Percentiles rank a stretch among this genome's conserved stretches.
These are phyloP conservation scores for Diadumene lineata DNA, from an alignment of 92 coral and sea anemone genomes.

Conservation along the genomic window DNA sequence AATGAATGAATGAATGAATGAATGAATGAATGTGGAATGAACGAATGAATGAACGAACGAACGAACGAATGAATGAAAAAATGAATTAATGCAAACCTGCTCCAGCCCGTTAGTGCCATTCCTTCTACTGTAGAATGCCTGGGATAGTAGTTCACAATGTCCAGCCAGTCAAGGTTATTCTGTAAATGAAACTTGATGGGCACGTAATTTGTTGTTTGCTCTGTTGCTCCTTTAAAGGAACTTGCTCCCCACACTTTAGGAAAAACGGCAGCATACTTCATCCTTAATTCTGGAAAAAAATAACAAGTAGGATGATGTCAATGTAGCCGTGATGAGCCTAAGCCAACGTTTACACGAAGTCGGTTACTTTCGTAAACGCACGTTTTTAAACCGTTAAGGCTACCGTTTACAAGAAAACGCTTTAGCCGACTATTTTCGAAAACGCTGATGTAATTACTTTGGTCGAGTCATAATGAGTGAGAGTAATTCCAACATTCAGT, in stretches of 20 bases:
- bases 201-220: constrained; percentile 69
- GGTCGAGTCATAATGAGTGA: no score
- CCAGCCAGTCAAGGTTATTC: constrained; percentile 86
- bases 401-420: no score
- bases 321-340: no score
- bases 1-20: background rate
- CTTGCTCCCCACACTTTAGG: constrained; percentile 95
- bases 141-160: constrained; percentile 66
- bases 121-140: constrained; percentile 66
- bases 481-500: no score
- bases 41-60: background rate
- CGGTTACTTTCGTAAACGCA: no score
- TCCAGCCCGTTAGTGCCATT: constrained; percentile 95
- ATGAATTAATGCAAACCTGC: constrained; percentile 50
- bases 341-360: no score
- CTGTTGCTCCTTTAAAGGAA: constrained; percentile 91
- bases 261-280: constrained; percentile 73
- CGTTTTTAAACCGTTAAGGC: no score
- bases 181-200: constrained; percentile 82
- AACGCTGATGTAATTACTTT: no score
- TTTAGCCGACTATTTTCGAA: no score
- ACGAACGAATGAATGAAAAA: background rate
- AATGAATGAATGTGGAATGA: background rate
- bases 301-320: no score
- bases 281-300: constrained; percentile 74